phyloP scores from a whole-genome alignment of 2,888 invertebrate species.

The Caenorhabditis panamensis region DNA sequence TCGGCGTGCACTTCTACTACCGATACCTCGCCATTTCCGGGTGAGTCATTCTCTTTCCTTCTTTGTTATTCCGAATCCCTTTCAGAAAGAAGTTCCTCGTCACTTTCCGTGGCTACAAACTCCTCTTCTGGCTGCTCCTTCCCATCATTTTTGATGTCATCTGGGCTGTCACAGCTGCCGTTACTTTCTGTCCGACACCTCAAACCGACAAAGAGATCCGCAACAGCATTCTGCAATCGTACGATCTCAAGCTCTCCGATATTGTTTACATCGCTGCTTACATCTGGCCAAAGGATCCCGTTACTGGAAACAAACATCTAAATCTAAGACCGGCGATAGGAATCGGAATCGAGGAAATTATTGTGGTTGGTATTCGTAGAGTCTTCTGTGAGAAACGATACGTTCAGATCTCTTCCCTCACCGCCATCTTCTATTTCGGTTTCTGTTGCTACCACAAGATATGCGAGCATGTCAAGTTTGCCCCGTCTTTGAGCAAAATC shows the following conservation, averaged over 20 bases:
- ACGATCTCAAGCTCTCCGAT: slow-evolving; percentile 22
- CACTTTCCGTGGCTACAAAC: not conserved
- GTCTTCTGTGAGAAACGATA: too few species aligned
- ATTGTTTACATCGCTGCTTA: slow-evolving; percentile 50
- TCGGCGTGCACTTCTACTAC: slow-evolving; percentile 50
- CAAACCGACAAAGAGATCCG: slow-evolving; percentile 15
- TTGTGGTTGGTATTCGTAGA: slow-evolving; percentile 13
- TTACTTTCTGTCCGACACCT: slow-evolving; percentile 20
- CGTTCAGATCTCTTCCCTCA: slow-evolving; percentile 25
- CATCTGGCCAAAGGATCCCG: slow-evolving; percentile 28
- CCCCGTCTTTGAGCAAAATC: slow-evolving; percentile 3
- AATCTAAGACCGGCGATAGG: slow-evolving; percentile 19
- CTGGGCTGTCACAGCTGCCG: slow-evolving; percentile 28
- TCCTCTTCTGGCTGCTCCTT: slow-evolving; percentile 22
- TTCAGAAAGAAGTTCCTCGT: not conserved
- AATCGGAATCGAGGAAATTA: slow-evolving; percentile 27
- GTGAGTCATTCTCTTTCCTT: slow-evolving; percentile 1
- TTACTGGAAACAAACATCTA: not conserved
- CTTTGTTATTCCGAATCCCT: not conserved
- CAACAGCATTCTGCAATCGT: slow-evolving; percentile 34
- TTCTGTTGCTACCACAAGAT: slow-evolving; percentile 41
- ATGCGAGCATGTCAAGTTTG: slow-evolving; percentile 10
- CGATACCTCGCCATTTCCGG: slow-evolving; percentile 38
- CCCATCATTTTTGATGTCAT: slow-evolving; percentile 24
- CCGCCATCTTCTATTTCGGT: slow-evolving; percentile 39